Base-by-base conservation (phyloP, 2,797 vertebrate genomes). In the Arnoldichthys spilopterus region DNA sequence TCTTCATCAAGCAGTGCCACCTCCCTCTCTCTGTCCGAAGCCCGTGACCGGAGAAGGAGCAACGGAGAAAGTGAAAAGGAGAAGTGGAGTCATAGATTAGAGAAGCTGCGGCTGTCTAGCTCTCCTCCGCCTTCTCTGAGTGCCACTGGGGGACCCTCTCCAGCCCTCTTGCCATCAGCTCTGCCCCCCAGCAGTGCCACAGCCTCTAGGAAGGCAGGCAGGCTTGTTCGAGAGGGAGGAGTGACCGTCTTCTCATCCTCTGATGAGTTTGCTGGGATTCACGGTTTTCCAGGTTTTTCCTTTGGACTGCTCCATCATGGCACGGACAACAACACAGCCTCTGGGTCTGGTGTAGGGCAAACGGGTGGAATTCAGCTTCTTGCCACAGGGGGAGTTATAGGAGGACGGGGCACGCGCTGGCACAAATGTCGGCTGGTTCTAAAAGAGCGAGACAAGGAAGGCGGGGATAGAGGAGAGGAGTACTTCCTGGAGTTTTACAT, bases 401-500 rank as follows among this genome's bases (percentile, higher is more conserved):
- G 89, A 30, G 90, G 93, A 93, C 92, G 92, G 43, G 94, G 94
- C 12, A 92, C 94, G 0, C 95, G 94, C 82, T 97, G 96, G 96
- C 96, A 96, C 80, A 97, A 96, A 84, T 97, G 96, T 86, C 95
- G 96, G 0, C 91, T 97, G 59, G 93, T 95, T 74, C 92, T 97
- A 69, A 88, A 91, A 80, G 92, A 93, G 77, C 67, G 92, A 74
- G 94, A 95, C 84, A 83, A 90, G 18, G 95, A 95, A 9, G 93
- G 94, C 20, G 92, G 86, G 0, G 93, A 94, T 79, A 91, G 92
- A 70, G 94, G 94, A 67, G 93, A 95, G 83, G 95, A 96, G 74
- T 95, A 94, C 89, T 95, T 95, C 75, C 80, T 97, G 91, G 96
- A 97, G 82, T 96, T 97, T 92, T 97, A 96, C 89, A 94, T 97